A percentile compares a stretch with the other conserved stretches of the same genome.
Evolutionary conservation across 2,113 vertebrate species (phyloP).

Genomic region (Stegastes partitus): DNA sequence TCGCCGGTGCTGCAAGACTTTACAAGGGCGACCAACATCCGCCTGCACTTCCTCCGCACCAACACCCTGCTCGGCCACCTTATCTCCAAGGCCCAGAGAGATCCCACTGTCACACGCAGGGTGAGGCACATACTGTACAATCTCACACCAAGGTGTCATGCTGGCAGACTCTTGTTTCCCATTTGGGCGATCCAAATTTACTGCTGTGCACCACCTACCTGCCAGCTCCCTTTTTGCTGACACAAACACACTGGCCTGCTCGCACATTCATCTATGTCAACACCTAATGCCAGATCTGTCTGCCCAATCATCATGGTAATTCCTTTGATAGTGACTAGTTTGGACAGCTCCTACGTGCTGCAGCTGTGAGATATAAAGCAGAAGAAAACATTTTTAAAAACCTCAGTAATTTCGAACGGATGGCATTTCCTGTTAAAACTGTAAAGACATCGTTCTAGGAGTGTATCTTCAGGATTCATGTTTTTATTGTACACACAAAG

Average conservation of each 20-base stretch:
- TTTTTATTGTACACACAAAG: neutral
- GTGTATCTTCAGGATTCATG: neutral
- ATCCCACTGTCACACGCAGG: constrained; percentile 91
- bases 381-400: neutral
- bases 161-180: constrained; percentile 34
- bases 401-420: neutral
- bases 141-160: constrained; percentile 47
- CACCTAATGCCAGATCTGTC: constrained; percentile 44
- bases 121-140: constrained; percentile 80
- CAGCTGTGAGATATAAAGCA: constrained; percentile 14
- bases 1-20: constrained; percentile 89
- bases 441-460: neutral
- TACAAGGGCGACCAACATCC: constrained; percentile 93
- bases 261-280: constrained; percentile 53
- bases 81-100: constrained; percentile 91
- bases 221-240: constrained; percentile 49
- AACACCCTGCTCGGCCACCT: constrained; percentile 94
- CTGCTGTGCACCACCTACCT: constrained; percentile 23
- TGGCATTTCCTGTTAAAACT: neutral
- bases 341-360: constrained; percentile 31
- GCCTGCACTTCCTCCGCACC: constrained; percentile 91
- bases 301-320: constrained; percentile 19
- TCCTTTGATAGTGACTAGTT: constrained; percentile 10
- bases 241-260: constrained; percentile 52
- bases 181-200: constrained; percentile 43